Evolutionary conservation across 2,888 invertebrate genomes (phyloP).

Genomic region (Acholoe squamosa): DNA sequence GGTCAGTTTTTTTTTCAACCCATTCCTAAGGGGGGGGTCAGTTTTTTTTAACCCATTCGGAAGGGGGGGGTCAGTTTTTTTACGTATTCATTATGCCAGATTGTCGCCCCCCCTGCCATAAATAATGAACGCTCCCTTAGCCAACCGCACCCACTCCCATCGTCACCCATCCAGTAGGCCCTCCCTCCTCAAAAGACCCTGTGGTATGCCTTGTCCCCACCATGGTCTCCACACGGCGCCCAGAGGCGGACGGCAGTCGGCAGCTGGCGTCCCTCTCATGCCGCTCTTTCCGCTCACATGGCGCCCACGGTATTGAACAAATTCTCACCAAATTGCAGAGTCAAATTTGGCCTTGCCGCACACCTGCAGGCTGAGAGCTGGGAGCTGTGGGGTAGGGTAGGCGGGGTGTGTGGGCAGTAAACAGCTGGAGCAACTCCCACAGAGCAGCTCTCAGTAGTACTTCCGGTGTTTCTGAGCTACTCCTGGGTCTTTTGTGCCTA

Average conservation of each 20-base stretch:
- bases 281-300: slow-evolving; percentile 45
- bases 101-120: no score
- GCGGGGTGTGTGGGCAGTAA: neutral
- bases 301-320: slow-evolving; percentile 50
- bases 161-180: no score
- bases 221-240: no score
- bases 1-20: no score
- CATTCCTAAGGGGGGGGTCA: no score
- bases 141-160: neutral
- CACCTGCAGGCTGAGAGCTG: slow-evolving; percentile 34
- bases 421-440: slow-evolving; percentile 1
- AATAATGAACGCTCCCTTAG: no score
- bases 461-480: no score
- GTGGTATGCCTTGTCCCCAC: neutral
- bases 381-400: neutral
- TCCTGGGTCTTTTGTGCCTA: no score
- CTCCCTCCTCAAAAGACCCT: neutral
- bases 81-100: no score
- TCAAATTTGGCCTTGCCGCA: slow-evolving; percentile 48
- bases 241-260: neutral
- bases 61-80: no score
- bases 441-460: neutral
- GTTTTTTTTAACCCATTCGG: no score
- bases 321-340: slow-evolving; percentile 60
- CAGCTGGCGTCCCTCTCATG: slow-evolving; percentile 39